Base-by-base conservation (phyloP, 2,888 invertebrate species). In the Athalia rosae region DNA sequence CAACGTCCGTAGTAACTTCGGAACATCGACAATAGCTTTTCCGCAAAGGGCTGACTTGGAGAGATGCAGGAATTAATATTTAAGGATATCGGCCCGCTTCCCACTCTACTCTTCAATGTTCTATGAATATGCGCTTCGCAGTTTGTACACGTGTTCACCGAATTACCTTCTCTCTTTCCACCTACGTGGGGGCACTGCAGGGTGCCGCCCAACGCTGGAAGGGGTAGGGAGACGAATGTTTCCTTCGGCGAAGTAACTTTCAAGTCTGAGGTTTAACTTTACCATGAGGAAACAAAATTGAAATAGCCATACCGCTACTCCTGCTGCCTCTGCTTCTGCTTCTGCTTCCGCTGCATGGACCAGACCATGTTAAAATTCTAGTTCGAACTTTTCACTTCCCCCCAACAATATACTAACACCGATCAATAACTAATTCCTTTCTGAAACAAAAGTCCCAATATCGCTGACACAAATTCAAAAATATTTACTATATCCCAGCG, bases 101-200 rank as follows among this genome's bases (percentile, higher is more conserved):
- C 71, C 71, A 58, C 71, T 71, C 71, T 45, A 11, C 71, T 56
- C 71, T 71, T 71, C 71, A 71, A 71, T 58, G 71, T 71, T 71
- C 71, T 71, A 71, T 71, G 71, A 71, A 71, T 71, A 71, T 71
- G 71, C 56, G 58, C 71, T 71, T 71, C 71, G 71, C 71, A 71
- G 71, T 71, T 71, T 71, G 71, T 71, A 71, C 71, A 71, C 71
- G 71, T 71, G 71, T 71, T 71, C 56, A 5, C 71, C 71, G 71
- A 71, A 71, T 71, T 71, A 71, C 71, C 71, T 71, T 71, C 71
- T 71, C 71, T 71, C 71, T 71, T 71, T 58, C 71, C 71, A 71
- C 71, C 71, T 71, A 71, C 71, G 56, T 56, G 13, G 67, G 67
- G 67, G 5, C n/a, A 28, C 15, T 28, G 11, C 28, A 8, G 13